Base-by-base conservation (phyloP, 2,113 vertebrate genomes). In the Pongo pygmaeus region DNA sequence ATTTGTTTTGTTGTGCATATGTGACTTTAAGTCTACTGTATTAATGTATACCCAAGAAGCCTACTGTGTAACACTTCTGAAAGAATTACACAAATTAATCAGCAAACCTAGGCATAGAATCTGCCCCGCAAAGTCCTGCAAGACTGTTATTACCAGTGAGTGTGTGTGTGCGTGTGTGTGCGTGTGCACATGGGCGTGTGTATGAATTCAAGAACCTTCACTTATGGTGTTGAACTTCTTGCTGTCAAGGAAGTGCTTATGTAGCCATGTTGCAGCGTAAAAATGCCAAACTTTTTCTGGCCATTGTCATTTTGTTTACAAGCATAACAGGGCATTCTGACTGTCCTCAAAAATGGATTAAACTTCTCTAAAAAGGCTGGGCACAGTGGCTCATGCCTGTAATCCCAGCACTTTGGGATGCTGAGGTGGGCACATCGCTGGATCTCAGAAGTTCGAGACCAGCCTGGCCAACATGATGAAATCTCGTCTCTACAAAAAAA, bases 1-100 rank as follows among this genome's bases (percentile, higher is more conserved):
- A 97, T 98, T 98, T 99, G 98, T 98, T 98, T 98, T 98, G 95
- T 97, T 98, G 97, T 97, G 96, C 91, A 11, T 98, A 96, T 98
- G 97, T 98, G 98, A 98, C 98, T 98, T 98, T 95, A 98, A 98
- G 98, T 98, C 98, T 96, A 97, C 97, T 98, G 97, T 97, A 97
- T 98, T 98, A 98, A 98, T 97, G 96, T 97, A 97, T 97, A 96
- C 84, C 94, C 77, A 94, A 98, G 98, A 97, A 94, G 59, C 97
- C 98, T 96, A 98, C 98, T 98, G 98, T 98, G 98, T 96, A 97
- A 97, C 95, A 97, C 95, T 98, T 95, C 91, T 79, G 75, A 98
- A 98, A 98, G 97, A 98, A 97, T 98, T 98, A 97, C 55, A 75
- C 78, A 97, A 96, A 78, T 97, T 98, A 97, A 98, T 97, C 96